Base-by-base conservation (phyloP, 2,888 invertebrate species). In the Lacanobia wlatinum region DNA sequence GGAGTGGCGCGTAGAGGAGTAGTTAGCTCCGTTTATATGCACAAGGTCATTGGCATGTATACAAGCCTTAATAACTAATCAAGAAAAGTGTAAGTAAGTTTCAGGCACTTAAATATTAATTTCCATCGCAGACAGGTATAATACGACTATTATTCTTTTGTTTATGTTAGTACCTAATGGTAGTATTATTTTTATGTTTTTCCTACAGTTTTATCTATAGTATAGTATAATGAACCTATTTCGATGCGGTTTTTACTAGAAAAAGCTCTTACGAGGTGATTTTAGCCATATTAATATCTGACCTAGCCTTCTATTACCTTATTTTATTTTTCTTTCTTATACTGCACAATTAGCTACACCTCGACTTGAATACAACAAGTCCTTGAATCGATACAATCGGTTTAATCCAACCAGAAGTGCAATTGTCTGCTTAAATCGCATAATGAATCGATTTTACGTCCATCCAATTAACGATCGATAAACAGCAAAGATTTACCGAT, bases 371-470 rank as follows among this genome's bases (percentile, higher is more conserved):
- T 34, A 50, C 18, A 55, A 56, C 23, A 38, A 65, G 21, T 56
- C 77, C 69, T 77, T 66, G 63, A 52, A 66, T 70, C 34, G 46
- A 78, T 78, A 48, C 40, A 43, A 77, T 78, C 48, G 59, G 55
- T n/a, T 68, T 55, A 40, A 62, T 63, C n/a, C 55, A 46, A 64
- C 38, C 63, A 62, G n/a, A 61, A 74, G 40, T 62, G 43, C 61
- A 64, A 61, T 53, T 64, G 65, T 60, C 69, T 71, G 40, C 59
- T 28, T 66, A 63, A 69, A 70, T 71, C n/a, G 55, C 70, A 66
- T 56, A 70, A 63, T 70, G n/a, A 74, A 82, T 80, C 60, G 71
- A 77, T 78, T 82, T 70, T 59, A 77, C 66, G 62, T 74, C 48
- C 43, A 71, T 76, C 65, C 77, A 71, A 73, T 80, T 73, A 79